Evolutionary conservation across 1,140 invertebrate species (phyloP).

Genomic region (Drosophila sulfurigaster): DNA sequence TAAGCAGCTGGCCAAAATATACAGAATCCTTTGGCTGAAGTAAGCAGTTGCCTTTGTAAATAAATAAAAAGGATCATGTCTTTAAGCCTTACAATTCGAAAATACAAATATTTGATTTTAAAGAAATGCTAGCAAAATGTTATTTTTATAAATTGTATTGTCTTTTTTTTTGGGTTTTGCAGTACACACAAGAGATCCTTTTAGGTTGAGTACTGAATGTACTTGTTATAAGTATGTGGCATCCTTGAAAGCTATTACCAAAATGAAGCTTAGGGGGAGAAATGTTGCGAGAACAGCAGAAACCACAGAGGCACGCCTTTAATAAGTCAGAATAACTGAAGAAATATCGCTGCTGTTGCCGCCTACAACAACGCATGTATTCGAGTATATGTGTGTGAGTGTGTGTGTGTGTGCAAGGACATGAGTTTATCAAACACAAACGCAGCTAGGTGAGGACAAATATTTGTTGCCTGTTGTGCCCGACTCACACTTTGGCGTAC

Average conservation of each 20-base stretch:
- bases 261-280: conserved; percentile 3
- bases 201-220: not conserved
- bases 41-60: conserved; percentile 1
- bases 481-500: conserved; percentile 1
- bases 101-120: not conserved
- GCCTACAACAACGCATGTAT: conserved; percentile 1
- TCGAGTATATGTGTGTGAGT: not conserved
- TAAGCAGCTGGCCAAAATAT: not conserved
- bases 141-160: not conserved
- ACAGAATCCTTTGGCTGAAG: not conserved
- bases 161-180: not conserved
- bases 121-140: not conserved
- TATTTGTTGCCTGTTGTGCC: conserved; percentile 4
- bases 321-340: conserved; percentile 16
- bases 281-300: conserved; percentile 4
- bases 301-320: conserved; percentile 3
- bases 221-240: conserved; percentile 2
- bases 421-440: conserved; percentile 25
- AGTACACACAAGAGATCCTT: not conserved
- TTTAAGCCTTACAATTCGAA: not conserved
- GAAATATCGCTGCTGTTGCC: conserved; percentile 1
- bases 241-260: conserved; percentile 23
- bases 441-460: conserved; percentile 7
- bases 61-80: not conserved
- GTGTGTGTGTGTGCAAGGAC: not conserved